Evolutionary conservation across 1,140 invertebrate genomes (phyloP), one percentile per base, ranked within the genome.

Genomic region (Lysiphlebus fabarum): DNA sequence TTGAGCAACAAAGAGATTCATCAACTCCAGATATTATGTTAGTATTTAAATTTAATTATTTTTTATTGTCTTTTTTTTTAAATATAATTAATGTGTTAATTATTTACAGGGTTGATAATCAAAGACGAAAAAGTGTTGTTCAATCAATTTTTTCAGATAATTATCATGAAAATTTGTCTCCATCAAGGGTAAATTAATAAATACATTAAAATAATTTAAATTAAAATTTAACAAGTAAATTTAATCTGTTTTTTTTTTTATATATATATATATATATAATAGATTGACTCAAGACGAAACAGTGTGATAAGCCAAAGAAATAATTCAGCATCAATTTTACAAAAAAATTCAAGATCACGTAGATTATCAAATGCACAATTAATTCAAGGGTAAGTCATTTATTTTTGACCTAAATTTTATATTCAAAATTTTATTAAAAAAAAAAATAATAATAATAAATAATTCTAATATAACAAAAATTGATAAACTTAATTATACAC

Each of bases 271-370:
- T 38, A 38, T 37, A 37, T 37, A 4, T 9, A n/a, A 38, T 51
- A 10, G 8, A 51, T 37, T 37, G 34, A 37, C 8, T 51, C 49
- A 36, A 51, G 49, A 11, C 49, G 49, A 33, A 51, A 51, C 49
- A 51, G 49, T 51, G 37, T n/a, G 38, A 37, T 36, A 26, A 26
- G 17, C 17, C 17, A 26, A 26, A 26, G 17, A 26, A 26, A 26
- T 26, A 10, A 51, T 9, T 36, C 49, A 33, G 48, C 33, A 38
- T 51, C 34, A 36, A 34, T 51, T 51, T n/a, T 12, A 51, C n/a
- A 12, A 34, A 51, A 7, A 7, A n/a, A 38, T 0, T 12, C 36
- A n/a, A 51, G 49, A 12, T 7, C 49, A 12, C 34, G 7, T 6
- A 8, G 36, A 2, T 40, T 11, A 9, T 26, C 34, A 38, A 9